phyloP scores from a whole-genome alignment of 2,113 vertebrate genomes.

The Bubo scandiacus region DNA sequence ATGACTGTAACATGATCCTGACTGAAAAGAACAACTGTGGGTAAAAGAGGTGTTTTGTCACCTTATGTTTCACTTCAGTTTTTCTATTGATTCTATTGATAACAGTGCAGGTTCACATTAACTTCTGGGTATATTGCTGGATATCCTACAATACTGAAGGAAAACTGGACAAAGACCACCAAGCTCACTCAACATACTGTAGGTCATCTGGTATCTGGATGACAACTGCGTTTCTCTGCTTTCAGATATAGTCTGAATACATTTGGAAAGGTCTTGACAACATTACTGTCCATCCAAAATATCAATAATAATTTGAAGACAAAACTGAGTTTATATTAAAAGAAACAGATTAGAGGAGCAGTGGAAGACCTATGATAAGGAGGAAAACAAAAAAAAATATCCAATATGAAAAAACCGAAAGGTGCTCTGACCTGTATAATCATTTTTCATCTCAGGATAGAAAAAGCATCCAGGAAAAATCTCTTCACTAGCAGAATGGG shows the following conservation, averaged over 20 bases:
- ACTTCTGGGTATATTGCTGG: background rate
- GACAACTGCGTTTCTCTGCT: background rate
- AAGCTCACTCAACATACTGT: background rate
- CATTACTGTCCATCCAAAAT: background rate
- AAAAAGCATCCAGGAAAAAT: background rate
- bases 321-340: conserved; percentile 1
- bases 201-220: background rate
- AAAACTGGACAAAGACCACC: background rate
- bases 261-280: background rate
- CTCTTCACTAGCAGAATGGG: background rate
- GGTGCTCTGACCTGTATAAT: conserved; percentile 64
- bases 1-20: background rate
- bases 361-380: background rate
- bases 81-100: background rate
- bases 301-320: background rate
- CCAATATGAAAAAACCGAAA: background rate
- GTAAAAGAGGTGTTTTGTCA: background rate
- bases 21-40: background rate
- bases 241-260: background rate
- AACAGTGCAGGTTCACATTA: background rate
- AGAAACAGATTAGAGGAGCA: background rate
- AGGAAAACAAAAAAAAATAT: background rate
- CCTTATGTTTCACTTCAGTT: background rate
- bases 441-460: background rate
- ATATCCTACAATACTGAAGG: background rate